phyloP scores from a whole-genome alignment of 1,140 invertebrate species.

The Drosophila virilis region DNA sequence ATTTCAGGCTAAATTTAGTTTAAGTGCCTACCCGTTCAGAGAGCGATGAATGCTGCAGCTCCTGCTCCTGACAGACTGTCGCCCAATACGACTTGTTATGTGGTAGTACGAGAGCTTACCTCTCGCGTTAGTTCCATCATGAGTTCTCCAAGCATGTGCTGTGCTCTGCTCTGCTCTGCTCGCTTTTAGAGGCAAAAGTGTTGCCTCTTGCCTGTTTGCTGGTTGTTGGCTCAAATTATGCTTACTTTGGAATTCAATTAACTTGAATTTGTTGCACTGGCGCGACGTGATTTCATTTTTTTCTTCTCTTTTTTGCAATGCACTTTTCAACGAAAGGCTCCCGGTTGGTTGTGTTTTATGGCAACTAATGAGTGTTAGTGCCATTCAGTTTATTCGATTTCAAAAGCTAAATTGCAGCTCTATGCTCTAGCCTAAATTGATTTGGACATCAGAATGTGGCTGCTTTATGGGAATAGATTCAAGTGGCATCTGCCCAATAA shows the following conservation, averaged over 20 bases:
- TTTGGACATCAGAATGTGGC: conserved; percentile 25
- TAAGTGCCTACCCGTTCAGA: conserved; percentile 73
- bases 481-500: conserved; percentile 9
- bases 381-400: conserved; percentile 46
- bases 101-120: conserved; percentile 5
- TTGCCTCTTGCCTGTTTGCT: conserved; percentile 31
- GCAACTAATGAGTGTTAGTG: conserved; percentile 69
- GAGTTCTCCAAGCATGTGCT: not conserved
- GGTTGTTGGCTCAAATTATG: conserved; percentile 71
- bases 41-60: conserved; percentile 23
- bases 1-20: conserved; percentile 83
- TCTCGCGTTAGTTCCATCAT: conserved; percentile 18
- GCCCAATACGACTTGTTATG: conserved; percentile 45
- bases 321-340: conserved; percentile 44
- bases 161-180: conserved; percentile 11
- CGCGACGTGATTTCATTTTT: conserved; percentile 80
- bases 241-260: conserved; percentile 82
- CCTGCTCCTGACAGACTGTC: conserved; percentile 57
- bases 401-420: conserved; percentile 23
- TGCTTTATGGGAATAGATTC: conserved; percentile 7
- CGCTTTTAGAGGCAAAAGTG: conserved; percentile 43
- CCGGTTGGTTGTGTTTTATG: conserved; percentile 68
- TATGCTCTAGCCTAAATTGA: conserved; percentile 12
- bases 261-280: conserved; percentile 82
- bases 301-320: conserved; percentile 23